These are phyloP conservation scores for Drosophila neocordata DNA, from an alignment of 1,140 invertebrate species.

Conservation along the genomic window DNA sequence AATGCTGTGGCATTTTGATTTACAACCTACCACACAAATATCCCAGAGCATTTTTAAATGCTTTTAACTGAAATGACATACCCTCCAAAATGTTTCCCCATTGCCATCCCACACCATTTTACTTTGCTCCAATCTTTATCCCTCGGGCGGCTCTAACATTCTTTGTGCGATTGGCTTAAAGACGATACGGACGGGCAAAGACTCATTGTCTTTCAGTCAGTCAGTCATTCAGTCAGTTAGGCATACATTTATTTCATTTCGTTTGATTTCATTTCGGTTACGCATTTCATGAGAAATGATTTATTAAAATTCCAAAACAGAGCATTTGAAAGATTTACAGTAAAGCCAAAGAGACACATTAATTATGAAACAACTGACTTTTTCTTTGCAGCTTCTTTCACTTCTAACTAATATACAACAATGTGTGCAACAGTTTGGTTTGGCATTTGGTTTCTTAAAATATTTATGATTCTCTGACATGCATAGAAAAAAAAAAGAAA, in stretches of 20 bases:
- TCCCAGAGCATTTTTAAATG: conserved; percentile 55
- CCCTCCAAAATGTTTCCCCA: not conserved
- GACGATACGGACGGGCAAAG: conserved; percentile 2
- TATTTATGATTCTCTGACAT: conserved; percentile 18
- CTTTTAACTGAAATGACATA: conserved; percentile 51
- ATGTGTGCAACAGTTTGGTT: conserved; percentile 71
- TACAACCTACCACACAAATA: conserved; percentile 49
- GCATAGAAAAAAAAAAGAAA: conserved; percentile 28
- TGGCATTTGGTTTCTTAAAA: conserved; percentile 39
- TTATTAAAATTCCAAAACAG: conserved; percentile 75
- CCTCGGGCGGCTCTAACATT: not conserved
- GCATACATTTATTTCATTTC: conserved; percentile 73
- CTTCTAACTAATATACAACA: not conserved
- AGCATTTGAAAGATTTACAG: conserved; percentile 24
- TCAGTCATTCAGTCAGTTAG: conserved; percentile 24
- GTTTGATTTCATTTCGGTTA: conserved; percentile 64
- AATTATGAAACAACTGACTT: conserved; percentile 72
- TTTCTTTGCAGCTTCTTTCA: conserved; percentile 41
- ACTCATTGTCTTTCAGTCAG: conserved; percentile 8
- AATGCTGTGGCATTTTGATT: conserved; percentile 71
- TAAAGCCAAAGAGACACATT: conserved; percentile 55
- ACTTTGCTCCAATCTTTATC: not conserved
- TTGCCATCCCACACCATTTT: not conserved
- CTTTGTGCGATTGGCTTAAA: conserved; percentile 1
- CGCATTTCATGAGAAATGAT: conserved; percentile 72